Evolutionary conservation across 2,888 invertebrate species (phyloP).

Genomic region (Parascotia fuliginaria): DNA sequence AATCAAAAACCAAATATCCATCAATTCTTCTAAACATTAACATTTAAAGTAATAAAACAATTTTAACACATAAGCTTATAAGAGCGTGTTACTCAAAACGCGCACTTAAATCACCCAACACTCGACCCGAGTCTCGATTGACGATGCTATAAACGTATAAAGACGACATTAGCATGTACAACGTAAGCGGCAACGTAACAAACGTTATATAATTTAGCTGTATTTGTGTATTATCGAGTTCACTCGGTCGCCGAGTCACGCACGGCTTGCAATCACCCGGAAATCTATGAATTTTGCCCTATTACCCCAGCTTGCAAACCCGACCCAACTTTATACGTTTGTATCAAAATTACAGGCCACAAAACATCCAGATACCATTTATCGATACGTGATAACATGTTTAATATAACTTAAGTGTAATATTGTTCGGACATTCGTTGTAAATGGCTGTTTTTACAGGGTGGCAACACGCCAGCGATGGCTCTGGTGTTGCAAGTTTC

Average conservation of each 20-base stretch:
- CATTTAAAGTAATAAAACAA: not conserved
- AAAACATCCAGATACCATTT: constrained; percentile 39
- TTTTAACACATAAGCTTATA: not conserved
- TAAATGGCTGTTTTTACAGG: too few relatives aligned
- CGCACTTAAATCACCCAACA: not conserved
- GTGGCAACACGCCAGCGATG: too few relatives aligned
- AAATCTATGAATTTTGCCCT: constrained; percentile 63
- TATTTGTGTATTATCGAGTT: constrained; percentile 36
- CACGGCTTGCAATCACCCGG: constrained; percentile 58
- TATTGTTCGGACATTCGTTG: too few relatives aligned
- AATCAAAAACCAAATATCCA: not conserved
- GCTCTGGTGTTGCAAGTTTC: too few relatives aligned
- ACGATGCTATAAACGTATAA: constrained; percentile 8
- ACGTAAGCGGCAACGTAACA: constrained; percentile 10
- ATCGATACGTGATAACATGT: constrained; percentile 40
- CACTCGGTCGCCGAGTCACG: constrained; percentile 54
- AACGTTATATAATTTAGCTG: constrained; percentile 36
- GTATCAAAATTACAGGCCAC: constrained; percentile 34
- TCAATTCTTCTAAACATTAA: not conserved
- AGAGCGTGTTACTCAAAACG: not conserved
- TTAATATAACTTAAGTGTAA: constrained; percentile 4
- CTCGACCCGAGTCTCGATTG: not conserved
- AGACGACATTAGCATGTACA: constrained; percentile 12
- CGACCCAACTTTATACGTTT: constrained; percentile 25
- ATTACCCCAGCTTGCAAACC: constrained; percentile 45